A percentile compares a stretch with the other conserved stretches of the same genome.
Conservation (phyloP, 2,113 vertebrate species). For the Podilymbus podiceps region DNA sequence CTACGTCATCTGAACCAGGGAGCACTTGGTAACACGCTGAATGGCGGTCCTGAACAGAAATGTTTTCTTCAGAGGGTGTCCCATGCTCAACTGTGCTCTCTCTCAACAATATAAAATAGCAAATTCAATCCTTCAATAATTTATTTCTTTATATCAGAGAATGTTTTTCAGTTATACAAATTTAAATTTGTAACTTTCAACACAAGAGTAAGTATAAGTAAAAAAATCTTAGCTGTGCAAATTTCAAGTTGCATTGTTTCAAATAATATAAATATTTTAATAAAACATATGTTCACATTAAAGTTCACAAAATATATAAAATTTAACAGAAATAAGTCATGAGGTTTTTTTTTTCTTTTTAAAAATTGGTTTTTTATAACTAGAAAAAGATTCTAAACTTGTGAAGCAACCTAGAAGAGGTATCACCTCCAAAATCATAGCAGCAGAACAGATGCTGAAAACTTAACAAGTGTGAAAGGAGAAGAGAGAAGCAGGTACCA, state of each 20-base stretch:
- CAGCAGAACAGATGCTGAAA: conserved; percentile 51
- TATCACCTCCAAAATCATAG: conserved; percentile 13
- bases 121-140: conserved; percentile 72
- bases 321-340: neutral
- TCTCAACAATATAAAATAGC: neutral
- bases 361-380: neutral
- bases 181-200: conserved; percentile 47
- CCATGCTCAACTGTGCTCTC: neutral
- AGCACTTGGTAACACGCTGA: neutral
- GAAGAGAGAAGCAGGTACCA: neutral
- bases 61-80: neutral
- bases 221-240: conserved; percentile 71
- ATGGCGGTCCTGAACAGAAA: neutral
- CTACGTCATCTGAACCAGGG: neutral
- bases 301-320: conserved; percentile 58
- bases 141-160: conserved; percentile 68
- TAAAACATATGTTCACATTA: conserved; percentile 70
- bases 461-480: neutral
- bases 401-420: conserved; percentile 20
- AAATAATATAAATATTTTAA: conserved; percentile 78
- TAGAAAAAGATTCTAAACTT: conserved; percentile 6
- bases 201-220: conserved; percentile 26
- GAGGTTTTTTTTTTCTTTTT: neutral
- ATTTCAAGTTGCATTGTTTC: conserved; percentile 71
- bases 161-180: conserved; percentile 55